phyloP scores from a whole-genome alignment of 1,140 invertebrate genomes.

The Callitettix versicolor region DNA sequence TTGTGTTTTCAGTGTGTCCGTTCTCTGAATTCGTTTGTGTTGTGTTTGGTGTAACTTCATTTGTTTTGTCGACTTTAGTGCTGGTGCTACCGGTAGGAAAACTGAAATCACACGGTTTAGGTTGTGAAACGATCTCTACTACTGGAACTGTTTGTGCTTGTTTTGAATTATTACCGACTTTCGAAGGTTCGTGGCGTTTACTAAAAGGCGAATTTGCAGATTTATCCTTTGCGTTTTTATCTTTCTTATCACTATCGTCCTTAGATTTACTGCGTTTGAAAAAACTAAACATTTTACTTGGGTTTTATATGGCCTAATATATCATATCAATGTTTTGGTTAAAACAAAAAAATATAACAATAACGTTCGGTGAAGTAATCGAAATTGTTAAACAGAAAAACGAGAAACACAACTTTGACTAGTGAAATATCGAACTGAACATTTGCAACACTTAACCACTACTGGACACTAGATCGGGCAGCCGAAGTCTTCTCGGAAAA shows the following conservation, averaged over 20 bases:
- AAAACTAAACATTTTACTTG: constrained; percentile 11
- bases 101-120: neutral
- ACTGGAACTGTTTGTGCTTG: neutral
- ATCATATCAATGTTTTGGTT: too few species aligned
- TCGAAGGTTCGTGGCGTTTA: neutral
- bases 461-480: too few species aligned
- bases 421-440: too few species aligned
- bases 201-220: neutral
- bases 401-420: too few species aligned
- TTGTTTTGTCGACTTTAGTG: neutral
- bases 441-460: too few species aligned
- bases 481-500: too few species aligned
- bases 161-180: neutral
- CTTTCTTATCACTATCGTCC: constrained; percentile 10
- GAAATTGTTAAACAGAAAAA: too few species aligned
- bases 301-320: neutral
- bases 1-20: too few species aligned
- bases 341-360: too few species aligned
- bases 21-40: too few species aligned
- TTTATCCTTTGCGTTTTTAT: constrained; percentile 9
- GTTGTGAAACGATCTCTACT: neutral
- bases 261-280: constrained; percentile 14
- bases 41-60: too few species aligned
- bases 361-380: too few species aligned
- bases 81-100: neutral